A percentile compares a stretch with the other conserved stretches of the same genome.
These are phyloP conservation scores for Indri indri DNA, from an alignment of 2,113 vertebrate genomes.

Conservation along the genomic window DNA sequence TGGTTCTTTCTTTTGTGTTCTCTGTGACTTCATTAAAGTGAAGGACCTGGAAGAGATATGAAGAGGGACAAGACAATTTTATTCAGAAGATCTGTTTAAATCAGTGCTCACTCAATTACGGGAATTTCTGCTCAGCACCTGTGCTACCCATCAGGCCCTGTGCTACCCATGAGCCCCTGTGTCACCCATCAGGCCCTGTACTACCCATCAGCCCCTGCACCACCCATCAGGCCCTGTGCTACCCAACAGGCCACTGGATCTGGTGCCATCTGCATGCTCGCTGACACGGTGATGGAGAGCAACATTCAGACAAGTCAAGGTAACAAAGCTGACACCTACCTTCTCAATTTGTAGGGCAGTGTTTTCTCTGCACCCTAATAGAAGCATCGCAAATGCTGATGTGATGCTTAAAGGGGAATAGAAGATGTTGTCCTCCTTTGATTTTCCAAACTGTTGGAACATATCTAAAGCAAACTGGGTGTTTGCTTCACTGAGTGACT, in stretches of 20 bases:
- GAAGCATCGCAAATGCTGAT: constrained; percentile 64
- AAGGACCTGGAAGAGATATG: constrained; percentile 44
- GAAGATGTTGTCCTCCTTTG: constrained; percentile 59
- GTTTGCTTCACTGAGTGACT: constrained; percentile 51
- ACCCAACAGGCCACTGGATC: not conserved
- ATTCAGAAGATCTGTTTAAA: not conserved
- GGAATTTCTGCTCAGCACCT: not conserved
- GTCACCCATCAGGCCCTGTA: not conserved
- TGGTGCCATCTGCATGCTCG: no score
- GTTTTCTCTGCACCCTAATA: constrained; percentile 45
- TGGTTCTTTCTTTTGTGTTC: not conserved
- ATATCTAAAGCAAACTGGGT: constrained; percentile 63
- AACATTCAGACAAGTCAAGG: rapidly evolving
- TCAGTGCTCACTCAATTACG: not conserved
- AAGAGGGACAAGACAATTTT: not conserved
- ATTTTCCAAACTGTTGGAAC: constrained; percentile 57
- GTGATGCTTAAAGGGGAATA: constrained; percentile 59
- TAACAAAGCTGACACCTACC: not conserved
- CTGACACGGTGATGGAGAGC: not conserved
- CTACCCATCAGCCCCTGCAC: not conserved
- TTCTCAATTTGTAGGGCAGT: constrained; percentile 54
- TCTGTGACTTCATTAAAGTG: not conserved
- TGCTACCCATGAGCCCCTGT: not conserved
- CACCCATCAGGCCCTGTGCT: not conserved
- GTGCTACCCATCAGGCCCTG: not conserved